Base-by-base conservation (phyloP, 2,797 vertebrate genomes). In the Syndactyla subalaris region DNA sequence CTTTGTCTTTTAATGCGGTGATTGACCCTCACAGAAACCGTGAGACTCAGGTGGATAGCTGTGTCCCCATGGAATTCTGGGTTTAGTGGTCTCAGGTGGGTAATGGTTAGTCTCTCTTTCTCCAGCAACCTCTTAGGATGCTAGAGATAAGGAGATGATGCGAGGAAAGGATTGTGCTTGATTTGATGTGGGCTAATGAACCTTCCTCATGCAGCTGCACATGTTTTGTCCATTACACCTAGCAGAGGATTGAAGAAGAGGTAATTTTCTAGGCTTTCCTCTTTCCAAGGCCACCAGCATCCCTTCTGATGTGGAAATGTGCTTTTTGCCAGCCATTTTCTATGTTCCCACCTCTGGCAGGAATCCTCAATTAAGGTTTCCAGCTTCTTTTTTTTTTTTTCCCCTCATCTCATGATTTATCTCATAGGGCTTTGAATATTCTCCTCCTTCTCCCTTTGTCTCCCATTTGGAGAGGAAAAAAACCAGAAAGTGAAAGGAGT, bases 241-340 rank as follows among this genome's bases (percentile, higher is more conserved):
- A 61, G 38, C 5, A 88, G 39, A 92, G 10, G 21, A 48, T 11
- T 76, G 80, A 84, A 49, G 54, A 79, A 51, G 43, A 89, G 58
- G 38, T 74, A 36, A 88, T 89, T 87, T 82, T 87, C 43, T 84
- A 57, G 77, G 55, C 54, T 92, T 92, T 88, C 45, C 63, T 77
- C 63, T 90, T 95, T 46, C 51, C 12, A 21, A 91, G 57, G 65
- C 65, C 61, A 26, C 63, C 57, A 61, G 27, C 65, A 77, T 91
- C 17, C 9, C 26, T 51, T 88, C 58, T 72, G 45, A 81, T 79
- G 52, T 55, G 59, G 59, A 85, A 93, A 91, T 49, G 27, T 52
- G 45, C 48, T 81, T 87, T 88, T 92, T 14, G 63, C 22, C 17
- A 70, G 23, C 9, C 41, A 45, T 41, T 20, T 85, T 62, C 82